phyloP scores from a whole-genome alignment of 2,888 invertebrate genomes.

The Cheiracanthium punctorium region DNA sequence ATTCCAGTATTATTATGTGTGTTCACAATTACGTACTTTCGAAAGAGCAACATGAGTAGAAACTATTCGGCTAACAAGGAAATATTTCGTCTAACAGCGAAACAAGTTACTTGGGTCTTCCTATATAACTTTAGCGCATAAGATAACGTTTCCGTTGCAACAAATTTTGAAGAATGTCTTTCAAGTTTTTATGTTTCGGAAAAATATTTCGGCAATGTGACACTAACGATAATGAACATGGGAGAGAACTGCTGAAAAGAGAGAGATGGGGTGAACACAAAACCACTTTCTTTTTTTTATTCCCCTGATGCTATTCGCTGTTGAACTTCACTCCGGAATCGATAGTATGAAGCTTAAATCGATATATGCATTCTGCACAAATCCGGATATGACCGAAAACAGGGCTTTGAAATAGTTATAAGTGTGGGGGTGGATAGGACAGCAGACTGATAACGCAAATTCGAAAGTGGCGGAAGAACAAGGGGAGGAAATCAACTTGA shows the following conservation, averaged over 20 bases:
- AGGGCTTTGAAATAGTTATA: no score
- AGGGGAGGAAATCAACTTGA: conserved; percentile 13
- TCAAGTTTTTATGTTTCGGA: not conserved
- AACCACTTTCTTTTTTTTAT: no score
- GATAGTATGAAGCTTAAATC: conserved; percentile 55
- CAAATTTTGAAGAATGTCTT: no score
- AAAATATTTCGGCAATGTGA: not conserved
- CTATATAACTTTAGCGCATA: no score
- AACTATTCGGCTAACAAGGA: no score
- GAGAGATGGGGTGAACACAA: no score
- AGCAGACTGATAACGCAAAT: conserved; percentile 54
- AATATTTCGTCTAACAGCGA: no score
- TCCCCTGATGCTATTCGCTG: not conserved
- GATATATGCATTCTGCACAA: conserved; percentile 56
- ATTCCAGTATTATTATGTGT: no score
- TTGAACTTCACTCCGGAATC: conserved; percentile 51
- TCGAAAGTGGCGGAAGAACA: conserved; percentile 24
- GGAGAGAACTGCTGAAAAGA: not conserved
- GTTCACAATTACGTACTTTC: no score
- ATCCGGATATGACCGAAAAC: conserved; percentile 27
- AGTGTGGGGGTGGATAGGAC: not conserved
- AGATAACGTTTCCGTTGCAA: no score
- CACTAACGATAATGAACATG: not conserved
- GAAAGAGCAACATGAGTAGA: no score
- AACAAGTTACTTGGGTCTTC: no score